These are phyloP conservation scores for Butorides virescens DNA, from an alignment of 2,113 vertebrate species.

Conservation along the genomic window DNA sequence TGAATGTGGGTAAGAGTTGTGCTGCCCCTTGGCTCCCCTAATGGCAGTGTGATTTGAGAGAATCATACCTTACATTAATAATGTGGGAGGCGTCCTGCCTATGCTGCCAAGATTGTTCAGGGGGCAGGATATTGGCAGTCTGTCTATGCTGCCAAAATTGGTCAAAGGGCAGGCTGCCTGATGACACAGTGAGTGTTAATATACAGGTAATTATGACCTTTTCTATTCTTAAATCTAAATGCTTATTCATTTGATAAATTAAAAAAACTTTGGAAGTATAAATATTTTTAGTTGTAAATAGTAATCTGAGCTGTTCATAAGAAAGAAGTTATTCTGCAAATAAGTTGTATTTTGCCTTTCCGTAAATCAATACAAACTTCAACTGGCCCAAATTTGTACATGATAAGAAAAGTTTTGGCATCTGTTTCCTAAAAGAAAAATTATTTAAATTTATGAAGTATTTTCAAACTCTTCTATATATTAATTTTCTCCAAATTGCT, in stretches of 20 bases:
- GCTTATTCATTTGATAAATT: background rate
- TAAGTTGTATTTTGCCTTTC: background rate
- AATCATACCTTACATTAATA: background rate
- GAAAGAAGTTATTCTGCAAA: background rate
- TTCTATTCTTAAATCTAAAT: background rate
- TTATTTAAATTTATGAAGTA: background rate
- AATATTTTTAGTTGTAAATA: background rate
- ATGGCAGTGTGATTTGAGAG: background rate
- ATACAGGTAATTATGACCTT: background rate
- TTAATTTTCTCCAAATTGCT: background rate
- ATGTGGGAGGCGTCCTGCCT: background rate
- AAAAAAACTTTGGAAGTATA: background rate
- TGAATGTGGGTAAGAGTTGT: background rate
- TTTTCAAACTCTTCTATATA: background rate
- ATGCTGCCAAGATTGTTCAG: fast-evolving
- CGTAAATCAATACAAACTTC: background rate
- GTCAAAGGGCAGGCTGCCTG: background rate
- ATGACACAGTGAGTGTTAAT: background rate
- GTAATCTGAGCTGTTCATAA: background rate
- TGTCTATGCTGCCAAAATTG: background rate
- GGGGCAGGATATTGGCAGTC: background rate
- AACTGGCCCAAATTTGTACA: background rate
- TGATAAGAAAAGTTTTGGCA: background rate
- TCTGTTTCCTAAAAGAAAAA: background rate
- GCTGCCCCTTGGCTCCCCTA: background rate